These are phyloP conservation scores for Diuraphis noxia DNA, from an alignment of 1,140 invertebrate species.

Conservation along the genomic window DNA sequence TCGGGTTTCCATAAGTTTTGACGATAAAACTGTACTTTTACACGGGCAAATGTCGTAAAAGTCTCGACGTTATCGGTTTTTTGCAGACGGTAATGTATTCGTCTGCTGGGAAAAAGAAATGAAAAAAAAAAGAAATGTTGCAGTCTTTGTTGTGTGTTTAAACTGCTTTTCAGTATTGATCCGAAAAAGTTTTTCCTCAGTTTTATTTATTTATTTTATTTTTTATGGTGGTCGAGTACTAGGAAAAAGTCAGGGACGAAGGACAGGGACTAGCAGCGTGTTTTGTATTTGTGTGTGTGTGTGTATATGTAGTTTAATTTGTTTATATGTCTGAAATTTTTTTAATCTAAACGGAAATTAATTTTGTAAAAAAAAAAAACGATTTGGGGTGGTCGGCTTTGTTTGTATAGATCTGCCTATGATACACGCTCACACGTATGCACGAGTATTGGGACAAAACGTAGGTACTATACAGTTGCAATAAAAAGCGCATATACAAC, in stretches of 20 bases:
- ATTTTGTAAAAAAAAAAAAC: not conserved
- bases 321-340: slow-evolving; percentile 15
- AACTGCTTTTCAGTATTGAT: slow-evolving; percentile 53
- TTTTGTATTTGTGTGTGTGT: not conserved
- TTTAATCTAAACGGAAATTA: slow-evolving; percentile 43
- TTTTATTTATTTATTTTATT: slow-evolving; percentile 33
- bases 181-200: slow-evolving; percentile 50
- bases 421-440: not conserved
- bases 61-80: slow-evolving; percentile 51
- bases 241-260: slow-evolving; percentile 25
- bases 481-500: slow-evolving; percentile 36
- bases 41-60: slow-evolving; percentile 50
- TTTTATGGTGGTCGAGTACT: slow-evolving; percentile 42
- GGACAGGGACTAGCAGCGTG: slow-evolving; percentile 16
- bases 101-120: slow-evolving; percentile 27
- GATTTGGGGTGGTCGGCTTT: not conserved
- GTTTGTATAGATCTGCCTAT: not conserved
- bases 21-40: slow-evolving; percentile 46
- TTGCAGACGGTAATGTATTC: slow-evolving; percentile 52
- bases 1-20: slow-evolving; percentile 33
- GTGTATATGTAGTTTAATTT: not conserved
- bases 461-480: not conserved
- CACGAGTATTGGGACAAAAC: not conserved
- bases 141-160: slow-evolving; percentile 54
- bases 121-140: slow-evolving; percentile 46